Conservation (phyloP, 2,113 vertebrate genomes). For the Pitta sordida region DNA sequence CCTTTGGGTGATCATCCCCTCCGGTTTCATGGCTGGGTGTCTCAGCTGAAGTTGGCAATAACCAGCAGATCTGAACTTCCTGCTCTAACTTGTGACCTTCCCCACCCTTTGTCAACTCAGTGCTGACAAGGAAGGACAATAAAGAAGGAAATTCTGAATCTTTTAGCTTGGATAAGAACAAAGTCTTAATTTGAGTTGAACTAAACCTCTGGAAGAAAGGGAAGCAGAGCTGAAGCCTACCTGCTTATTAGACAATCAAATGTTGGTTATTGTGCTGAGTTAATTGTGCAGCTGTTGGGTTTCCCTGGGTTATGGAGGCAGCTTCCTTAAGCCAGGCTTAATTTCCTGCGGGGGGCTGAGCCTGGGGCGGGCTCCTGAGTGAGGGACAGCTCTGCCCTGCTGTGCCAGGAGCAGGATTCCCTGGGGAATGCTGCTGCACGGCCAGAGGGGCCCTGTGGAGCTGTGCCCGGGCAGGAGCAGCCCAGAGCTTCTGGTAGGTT, state of each 20-base stretch:
- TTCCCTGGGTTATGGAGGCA: neutral
- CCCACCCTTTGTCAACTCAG: neutral
- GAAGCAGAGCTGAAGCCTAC: fast-evolving
- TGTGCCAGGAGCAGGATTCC: neutral
- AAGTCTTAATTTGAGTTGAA: neutral
- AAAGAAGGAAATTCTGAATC: neutral
- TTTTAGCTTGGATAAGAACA: neutral
- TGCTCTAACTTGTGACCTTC: neutral
- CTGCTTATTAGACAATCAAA: neutral
- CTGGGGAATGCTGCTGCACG: neutral
- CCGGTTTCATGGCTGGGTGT: neutral
- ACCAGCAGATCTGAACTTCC: neutral
- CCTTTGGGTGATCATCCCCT: neutral
- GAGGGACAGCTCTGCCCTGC: neutral
- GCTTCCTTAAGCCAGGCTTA: neutral
- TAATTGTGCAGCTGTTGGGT: neutral
- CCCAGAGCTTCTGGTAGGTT: neutral
- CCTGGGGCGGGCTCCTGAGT: neutral
- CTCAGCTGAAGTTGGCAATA: neutral
- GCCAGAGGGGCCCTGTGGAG: neutral
- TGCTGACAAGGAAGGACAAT: neutral
- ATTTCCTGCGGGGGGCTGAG: neutral
- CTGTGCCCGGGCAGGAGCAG: neutral
- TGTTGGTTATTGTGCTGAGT: neutral
- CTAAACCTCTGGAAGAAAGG: neutral